Percentiles rank a stretch among this genome's conserved stretches.
phyloP scores from a whole-genome alignment of 2,888 invertebrate species.

The Yponomeuta malinellus region DNA sequence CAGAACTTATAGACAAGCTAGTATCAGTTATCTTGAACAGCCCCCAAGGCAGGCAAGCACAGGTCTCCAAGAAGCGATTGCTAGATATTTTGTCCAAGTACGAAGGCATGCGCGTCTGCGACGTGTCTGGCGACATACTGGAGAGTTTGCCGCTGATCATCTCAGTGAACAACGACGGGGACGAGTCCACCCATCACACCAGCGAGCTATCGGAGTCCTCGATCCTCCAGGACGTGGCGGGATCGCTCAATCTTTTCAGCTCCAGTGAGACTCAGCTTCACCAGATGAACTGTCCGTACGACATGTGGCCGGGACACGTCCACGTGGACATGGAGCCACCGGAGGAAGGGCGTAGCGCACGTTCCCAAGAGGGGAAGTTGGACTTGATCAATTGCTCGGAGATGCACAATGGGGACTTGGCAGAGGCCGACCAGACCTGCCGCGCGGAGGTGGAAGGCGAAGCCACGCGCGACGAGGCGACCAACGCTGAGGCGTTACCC shows the following conservation, averaged over 20 bases:
- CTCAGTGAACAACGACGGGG: slow-evolving; percentile 37
- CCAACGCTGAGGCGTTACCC: slow-evolving; percentile 51
- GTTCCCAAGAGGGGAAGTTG: slow-evolving; percentile 60
- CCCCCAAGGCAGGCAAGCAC: slow-evolving; percentile 52
- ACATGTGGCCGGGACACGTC: slow-evolving; percentile 58
- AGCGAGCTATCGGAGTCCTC: slow-evolving; percentile 51
- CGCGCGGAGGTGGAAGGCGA: slow-evolving; percentile 35
- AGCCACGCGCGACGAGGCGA: slow-evolving; percentile 32
- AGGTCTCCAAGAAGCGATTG: slow-evolving; percentile 50
- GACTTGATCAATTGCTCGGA: slow-evolving; percentile 67
- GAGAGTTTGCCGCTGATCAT: slow-evolving; percentile 51
- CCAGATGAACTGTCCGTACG: slow-evolving; percentile 56
- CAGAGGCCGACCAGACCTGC: slow-evolving; percentile 87
- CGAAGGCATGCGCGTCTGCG: slow-evolving; percentile 58
- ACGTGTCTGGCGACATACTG: slow-evolving; percentile 58
- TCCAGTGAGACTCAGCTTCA: slow-evolving; percentile 58
- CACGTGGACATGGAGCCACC: slow-evolving; percentile 56
- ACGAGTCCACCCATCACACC: slow-evolving; percentile 36
- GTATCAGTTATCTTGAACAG: slow-evolving; percentile 64
- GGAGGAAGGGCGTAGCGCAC: slow-evolving; percentile 42
- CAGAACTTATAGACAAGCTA: slow-evolving; percentile 66
- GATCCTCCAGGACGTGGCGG: slow-evolving; percentile 65
- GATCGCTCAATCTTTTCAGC: slow-evolving; percentile 55
- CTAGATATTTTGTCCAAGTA: slow-evolving; percentile 56
- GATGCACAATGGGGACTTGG: slow-evolving; percentile 83